Base-by-base conservation (phyloP, 2,888 invertebrate genomes). In the Hipparchia sbordonii region DNA sequence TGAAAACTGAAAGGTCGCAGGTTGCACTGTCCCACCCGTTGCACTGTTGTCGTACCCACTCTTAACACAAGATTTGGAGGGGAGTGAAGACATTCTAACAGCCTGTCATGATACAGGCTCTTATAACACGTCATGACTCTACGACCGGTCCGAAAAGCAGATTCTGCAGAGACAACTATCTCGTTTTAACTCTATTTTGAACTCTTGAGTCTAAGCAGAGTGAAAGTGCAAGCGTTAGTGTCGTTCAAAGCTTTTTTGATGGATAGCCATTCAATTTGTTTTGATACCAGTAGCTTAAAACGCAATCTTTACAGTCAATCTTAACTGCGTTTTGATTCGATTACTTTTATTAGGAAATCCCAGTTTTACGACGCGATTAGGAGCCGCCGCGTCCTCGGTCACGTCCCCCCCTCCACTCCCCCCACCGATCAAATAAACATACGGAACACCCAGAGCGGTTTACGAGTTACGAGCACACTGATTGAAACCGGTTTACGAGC, bases 401-500 rank as follows among this genome's bases (percentile, higher is more conserved):
- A 2, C 39, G 3, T 5, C 39, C 39, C 39, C 39, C 39, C 39
- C 48, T 12, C n/a, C 48, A 13, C n/a, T 8, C 23, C 51, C 65
- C 65, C 13, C 52, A n/a, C 13, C 67, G 67, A 67, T 67, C 67
- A 67, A 67, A 67, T 56, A 67, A 67, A 67, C 67, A 67, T 67
- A 67, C 67, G 67, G 67, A 67, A 56, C 66, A 66, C 66, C 66
- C 67, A 56, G 67, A 45, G 4, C 23, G 67, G 51, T 65, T 65
- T 65, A 65, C 65, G 65, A 65, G 67, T 67, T 70, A 70, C 69
- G 67, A 67, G 67, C 57, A 6, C 45, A 33, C 67, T 71, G 73
- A 73, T 73, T 73, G 73, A 73, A 73, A 73, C 57, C 56, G 62
- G 56, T 73, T 73, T 71, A 71, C 65, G 61, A 65, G 54, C 70